These are phyloP conservation scores for Addax nasomaculatus DNA, from an alignment of 2,113 vertebrate genomes.

Conservation along the genomic window DNA sequence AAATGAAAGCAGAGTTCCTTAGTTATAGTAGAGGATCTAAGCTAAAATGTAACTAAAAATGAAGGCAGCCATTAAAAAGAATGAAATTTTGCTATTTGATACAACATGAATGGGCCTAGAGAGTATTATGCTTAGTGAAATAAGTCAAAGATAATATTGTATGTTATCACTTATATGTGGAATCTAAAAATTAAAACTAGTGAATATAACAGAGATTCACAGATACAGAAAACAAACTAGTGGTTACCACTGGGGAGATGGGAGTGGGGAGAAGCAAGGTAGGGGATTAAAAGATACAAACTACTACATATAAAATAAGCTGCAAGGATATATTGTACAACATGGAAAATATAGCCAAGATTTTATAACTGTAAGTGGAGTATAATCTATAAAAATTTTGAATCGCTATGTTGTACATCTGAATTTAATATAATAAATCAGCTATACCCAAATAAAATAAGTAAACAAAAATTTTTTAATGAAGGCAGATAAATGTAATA, in stretches of 20 bases:
- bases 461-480: neutral
- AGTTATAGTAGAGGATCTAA: neutral
- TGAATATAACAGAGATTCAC: neutral
- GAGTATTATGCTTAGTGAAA: neutral
- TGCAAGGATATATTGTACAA: neutral
- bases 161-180: neutral
- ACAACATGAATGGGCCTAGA: neutral
- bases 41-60: neutral
- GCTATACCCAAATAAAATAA: neutral
- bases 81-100: neutral
- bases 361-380: neutral
- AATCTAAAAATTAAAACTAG: neutral
- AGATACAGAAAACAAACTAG: neutral
- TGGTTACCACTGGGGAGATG: neutral
- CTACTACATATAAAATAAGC: neutral
- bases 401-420: neutral
- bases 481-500: neutral
- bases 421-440: neutral
- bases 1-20: neutral
- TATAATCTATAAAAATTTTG: neutral
- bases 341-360: neutral
- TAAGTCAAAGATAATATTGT: neutral
- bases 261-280: neutral
- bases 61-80: neutral
- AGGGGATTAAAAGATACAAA: neutral